phyloP scores from a whole-genome alignment of 2,888 invertebrate species.

The Drosophila buzzatii region DNA sequence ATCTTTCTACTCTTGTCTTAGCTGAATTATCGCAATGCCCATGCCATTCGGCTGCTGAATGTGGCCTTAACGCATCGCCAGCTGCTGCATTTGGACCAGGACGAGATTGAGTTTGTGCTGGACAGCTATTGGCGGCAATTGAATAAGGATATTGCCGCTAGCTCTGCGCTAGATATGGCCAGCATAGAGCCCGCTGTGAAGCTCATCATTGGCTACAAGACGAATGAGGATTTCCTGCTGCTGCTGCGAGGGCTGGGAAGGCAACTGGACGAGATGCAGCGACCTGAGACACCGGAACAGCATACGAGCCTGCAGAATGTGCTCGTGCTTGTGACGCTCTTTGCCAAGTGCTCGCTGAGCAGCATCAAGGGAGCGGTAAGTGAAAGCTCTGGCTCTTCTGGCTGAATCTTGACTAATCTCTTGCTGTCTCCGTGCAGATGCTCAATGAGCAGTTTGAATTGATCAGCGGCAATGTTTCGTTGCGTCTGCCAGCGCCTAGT shows the following conservation, averaged over 20 bases:
- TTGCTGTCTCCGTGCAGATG: slow-evolving; percentile 66
- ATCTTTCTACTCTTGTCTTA: slow-evolving; percentile 24
- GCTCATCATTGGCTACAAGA: slow-evolving; percentile 81
- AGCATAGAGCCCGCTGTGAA: slow-evolving; percentile 75
- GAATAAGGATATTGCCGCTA: slow-evolving; percentile 67
- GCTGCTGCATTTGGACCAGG: slow-evolving; percentile 80
- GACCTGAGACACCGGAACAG: slow-evolving; percentile 45
- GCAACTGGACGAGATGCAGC: slow-evolving; percentile 49
- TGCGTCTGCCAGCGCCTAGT: slow-evolving; percentile 63
- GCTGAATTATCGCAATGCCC: slow-evolving; percentile 81
- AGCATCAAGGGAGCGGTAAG: slow-evolving; percentile 83
- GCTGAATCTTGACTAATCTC: neutral
- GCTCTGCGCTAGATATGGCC: slow-evolving; percentile 43
- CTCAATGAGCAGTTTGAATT: slow-evolving; percentile 83
- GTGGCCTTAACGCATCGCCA: slow-evolving; percentile 76
- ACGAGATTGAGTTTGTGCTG: slow-evolving; percentile 83
- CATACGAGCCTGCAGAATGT: slow-evolving; percentile 61
- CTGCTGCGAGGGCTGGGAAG: slow-evolving; percentile 67
- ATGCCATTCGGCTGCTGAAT: slow-evolving; percentile 80
- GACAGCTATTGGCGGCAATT: slow-evolving; percentile 83
- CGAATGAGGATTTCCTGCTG: slow-evolving; percentile 82
- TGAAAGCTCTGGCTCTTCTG: neutral
- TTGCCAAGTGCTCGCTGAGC: slow-evolving; percentile 82
- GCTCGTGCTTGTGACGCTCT: slow-evolving; percentile 69
- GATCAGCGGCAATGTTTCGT: slow-evolving; percentile 71